Evolutionary conservation across 2,797 vertebrate genomes (phyloP).

Genomic region (Mormyrus proboscirostris): DNA sequence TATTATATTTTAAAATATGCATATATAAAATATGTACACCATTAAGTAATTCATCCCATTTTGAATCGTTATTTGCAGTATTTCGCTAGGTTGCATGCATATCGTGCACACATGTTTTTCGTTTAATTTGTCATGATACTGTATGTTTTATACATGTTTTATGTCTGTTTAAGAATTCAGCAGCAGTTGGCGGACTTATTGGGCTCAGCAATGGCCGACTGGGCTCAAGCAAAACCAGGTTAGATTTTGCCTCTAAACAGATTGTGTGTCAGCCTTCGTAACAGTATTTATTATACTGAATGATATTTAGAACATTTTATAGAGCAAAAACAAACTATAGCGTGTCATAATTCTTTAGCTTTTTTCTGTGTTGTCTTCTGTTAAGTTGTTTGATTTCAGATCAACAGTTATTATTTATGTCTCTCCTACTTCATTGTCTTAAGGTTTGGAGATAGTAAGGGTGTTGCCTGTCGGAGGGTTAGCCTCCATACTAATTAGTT

Average conservation of each 20-base stretch:
- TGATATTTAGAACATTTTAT: background rate
- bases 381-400: background rate
- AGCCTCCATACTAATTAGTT: background rate
- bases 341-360: background rate
- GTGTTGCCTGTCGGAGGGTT: background rate
- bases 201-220: conserved; percentile 70
- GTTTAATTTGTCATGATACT: background rate
- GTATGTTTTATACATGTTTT: background rate
- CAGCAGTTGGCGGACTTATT: conserved; percentile 64
- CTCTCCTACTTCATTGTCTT: background rate
- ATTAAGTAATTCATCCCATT: background rate
- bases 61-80: background rate
- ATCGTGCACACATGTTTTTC: background rate
- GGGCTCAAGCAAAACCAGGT: conserved; percentile 76
- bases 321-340: background rate
- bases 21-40: background rate
- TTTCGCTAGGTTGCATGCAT: background rate
- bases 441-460: background rate
- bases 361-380: background rate
- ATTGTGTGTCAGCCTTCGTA: background rate
- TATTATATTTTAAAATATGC: background rate
- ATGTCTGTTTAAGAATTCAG: conserved; percentile 52
- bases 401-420: background rate
- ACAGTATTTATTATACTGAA: background rate
- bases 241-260: conserved; percentile 29